These are phyloP conservation scores for Carcinoscorpius rotundicauda DNA, from an alignment of 1,140 invertebrate species.

Conservation along the genomic window DNA sequence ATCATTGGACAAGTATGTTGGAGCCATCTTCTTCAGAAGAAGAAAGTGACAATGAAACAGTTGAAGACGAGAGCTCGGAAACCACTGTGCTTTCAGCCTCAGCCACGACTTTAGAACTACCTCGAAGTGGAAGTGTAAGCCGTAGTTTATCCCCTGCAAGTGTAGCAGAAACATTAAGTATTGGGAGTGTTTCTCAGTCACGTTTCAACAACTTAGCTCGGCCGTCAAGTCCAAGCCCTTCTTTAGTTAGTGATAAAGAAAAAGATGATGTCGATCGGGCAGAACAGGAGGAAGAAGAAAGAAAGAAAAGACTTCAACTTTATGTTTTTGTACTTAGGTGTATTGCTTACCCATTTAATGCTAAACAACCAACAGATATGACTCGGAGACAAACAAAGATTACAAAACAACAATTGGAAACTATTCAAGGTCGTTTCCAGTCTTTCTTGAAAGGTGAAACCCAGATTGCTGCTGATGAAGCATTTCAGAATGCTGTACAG, in stretches of 20 bases:
- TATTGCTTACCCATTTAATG: constrained; percentile 98
- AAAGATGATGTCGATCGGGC: constrained; percentile 19
- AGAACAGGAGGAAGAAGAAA: constrained; percentile 45
- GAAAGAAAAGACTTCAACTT: constrained; percentile 82
- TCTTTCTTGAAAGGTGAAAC: constrained; percentile 68
- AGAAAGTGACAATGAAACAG: constrained; percentile 34
- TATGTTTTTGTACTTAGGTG: constrained; percentile 98
- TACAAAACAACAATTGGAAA: constrained; percentile 88
- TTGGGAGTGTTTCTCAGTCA: constrained; percentile 31
- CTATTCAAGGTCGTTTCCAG: constrained; percentile 89
- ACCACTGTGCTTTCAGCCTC: constrained; percentile 17
- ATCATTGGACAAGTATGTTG: constrained; percentile 31
- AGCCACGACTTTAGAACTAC: constrained; percentile 18
- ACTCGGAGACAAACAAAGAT: constrained; percentile 83
- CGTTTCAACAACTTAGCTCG: constrained; percentile 48
- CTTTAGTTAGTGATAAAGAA: constrained; percentile 45
- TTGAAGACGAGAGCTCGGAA: constrained; percentile 24
- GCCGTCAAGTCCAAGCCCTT: constrained; percentile 69
- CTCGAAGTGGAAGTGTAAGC: constrained; percentile 16
- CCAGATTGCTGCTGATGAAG: constrained; percentile 96
- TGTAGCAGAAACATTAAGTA: constrained; percentile 36
- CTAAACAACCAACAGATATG: constrained; percentile 98
- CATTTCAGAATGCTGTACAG: constrained; percentile 96
- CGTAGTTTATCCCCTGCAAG: constrained; percentile 27
- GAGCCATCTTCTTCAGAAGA: constrained; percentile 43